Evolutionary conservation across 30 jellyfish, hydroid and myxozoan species (phyloP).

Genomic region (Turritopsis rubra): DNA sequence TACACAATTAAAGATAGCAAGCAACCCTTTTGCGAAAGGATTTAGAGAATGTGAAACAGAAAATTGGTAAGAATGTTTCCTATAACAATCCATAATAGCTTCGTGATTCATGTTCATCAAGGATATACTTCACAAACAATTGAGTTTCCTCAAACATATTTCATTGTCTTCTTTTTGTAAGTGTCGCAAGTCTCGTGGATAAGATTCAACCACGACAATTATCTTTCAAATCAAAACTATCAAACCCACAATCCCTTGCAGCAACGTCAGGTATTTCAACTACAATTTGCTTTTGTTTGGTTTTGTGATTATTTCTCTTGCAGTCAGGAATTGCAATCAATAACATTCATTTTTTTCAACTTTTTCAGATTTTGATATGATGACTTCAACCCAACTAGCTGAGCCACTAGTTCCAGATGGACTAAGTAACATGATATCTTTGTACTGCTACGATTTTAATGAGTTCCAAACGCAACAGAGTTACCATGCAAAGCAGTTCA

Average conservation of each 20-base stretch:
- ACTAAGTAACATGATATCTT: background rate
- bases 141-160: background rate
- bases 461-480: background rate
- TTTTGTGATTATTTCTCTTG: too few relatives aligned
- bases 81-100: too few relatives aligned
- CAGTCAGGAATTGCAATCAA: too few relatives aligned
- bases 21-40: slow-evolving; percentile 88
- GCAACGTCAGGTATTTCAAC: background rate
- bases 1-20: slow-evolving; percentile 68
- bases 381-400: background rate
- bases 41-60: slow-evolving; percentile 24
- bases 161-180: background rate
- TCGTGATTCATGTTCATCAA: too few relatives aligned
- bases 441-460: background rate
- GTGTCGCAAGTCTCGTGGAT: background rate
- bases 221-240: background rate
- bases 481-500: background rate
- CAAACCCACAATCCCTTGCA: background rate
- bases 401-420: background rate
- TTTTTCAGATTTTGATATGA: background rate
- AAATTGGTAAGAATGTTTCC: slow-evolving; percentile 38
- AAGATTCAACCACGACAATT: background rate
- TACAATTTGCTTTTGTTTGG: background rate
- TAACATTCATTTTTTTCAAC: background rate
- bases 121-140: too few relatives aligned